Evolutionary conservation across 37 sponge, comb jelly and placozoan genomes (phyloP).

Genomic region (Cliona cf. orientalis): DNA sequence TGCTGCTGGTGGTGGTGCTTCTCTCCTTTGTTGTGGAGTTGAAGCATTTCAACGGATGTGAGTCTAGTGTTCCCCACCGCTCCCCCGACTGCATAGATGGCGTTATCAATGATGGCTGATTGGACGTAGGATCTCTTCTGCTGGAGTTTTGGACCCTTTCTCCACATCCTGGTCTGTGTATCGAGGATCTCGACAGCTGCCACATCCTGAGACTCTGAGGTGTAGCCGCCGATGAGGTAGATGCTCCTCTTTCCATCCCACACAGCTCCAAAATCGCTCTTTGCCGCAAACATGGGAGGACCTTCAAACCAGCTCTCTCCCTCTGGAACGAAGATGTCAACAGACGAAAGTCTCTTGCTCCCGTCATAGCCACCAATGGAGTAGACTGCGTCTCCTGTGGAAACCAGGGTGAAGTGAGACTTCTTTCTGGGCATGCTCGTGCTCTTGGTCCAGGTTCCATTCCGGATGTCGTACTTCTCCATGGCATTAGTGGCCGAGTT

Average conservation of each 20-base stretch:
- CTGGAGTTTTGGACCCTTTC: constrained; percentile 10
- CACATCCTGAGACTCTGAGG: not conserved
- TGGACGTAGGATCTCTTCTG: constrained; percentile 39
- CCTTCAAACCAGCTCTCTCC: constrained; percentile 22
- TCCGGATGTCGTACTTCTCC: constrained; percentile 17
- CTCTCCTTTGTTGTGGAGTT: not conserved
- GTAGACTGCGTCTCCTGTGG: constrained; percentile 18
- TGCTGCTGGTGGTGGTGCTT: not conserved
- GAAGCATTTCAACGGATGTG: constrained; percentile 25
- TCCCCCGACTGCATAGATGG: constrained; percentile 50
- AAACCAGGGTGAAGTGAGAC: constrained; percentile 29
- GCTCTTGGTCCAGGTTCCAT: constrained; percentile 11
- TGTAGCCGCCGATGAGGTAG: constrained; percentile 46
- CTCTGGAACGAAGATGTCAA: constrained; percentile 18
- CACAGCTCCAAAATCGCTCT: constrained; percentile 35
- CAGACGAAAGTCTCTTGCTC: constrained; percentile 2
- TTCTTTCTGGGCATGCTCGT: constrained; percentile 34
- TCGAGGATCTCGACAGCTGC: constrained; percentile 28
- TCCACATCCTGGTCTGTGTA: constrained; percentile 10
- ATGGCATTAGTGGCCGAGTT: constrained; percentile 3
- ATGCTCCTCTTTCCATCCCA: not conserved
- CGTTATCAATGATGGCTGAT: constrained; percentile 18
- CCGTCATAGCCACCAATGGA: constrained; percentile 42
- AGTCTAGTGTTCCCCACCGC: constrained; percentile 2
- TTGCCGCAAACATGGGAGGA: constrained; percentile 20